These are phyloP conservation scores for Dynastes grantii DNA, from an alignment of 2,888 invertebrate species.

Conservation along the genomic window DNA sequence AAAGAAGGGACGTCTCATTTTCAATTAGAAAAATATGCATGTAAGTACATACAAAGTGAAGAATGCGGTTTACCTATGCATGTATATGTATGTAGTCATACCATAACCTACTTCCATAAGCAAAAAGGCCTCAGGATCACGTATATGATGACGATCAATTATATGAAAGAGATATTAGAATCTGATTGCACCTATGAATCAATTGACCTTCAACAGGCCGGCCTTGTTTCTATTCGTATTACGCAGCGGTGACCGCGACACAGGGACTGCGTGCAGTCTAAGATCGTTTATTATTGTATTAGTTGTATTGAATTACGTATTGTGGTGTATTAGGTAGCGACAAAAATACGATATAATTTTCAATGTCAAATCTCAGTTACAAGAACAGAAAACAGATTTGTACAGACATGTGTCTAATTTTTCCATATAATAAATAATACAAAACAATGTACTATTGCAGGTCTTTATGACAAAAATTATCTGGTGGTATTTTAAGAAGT, in stretches of 20 bases:
- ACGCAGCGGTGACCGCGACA: constrained; percentile 10
- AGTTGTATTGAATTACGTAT: constrained; percentile 17
- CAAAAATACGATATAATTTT: constrained; percentile 1
- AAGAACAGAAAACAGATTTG: no score
- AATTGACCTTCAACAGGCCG: constrained; percentile 20
- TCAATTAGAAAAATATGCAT: no score
- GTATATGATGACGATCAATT: constrained; percentile 14
- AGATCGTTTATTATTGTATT: constrained; percentile 9
- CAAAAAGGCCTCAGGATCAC: neutral
- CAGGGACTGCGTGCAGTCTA: neutral
- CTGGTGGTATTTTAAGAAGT: no score
- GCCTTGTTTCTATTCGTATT: constrained; percentile 22
- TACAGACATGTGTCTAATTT: no score
- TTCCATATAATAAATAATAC: no score
- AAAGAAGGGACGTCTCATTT: no score
- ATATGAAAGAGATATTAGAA: constrained; percentile 20
- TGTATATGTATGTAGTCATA: no score
- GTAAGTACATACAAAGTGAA: no score
- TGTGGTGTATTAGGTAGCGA: neutral
- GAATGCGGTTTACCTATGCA: no score
- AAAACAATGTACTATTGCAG: no score
- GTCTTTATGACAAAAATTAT: no score
- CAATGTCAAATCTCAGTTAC: neutral
- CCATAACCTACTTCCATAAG: constrained; percentile 5
- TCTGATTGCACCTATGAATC: constrained; percentile 25